Evolutionary conservation across 2,888 invertebrate species (phyloP), one percentile per base, ranked within the genome.

Genomic region (Morpho deidamia): DNA sequence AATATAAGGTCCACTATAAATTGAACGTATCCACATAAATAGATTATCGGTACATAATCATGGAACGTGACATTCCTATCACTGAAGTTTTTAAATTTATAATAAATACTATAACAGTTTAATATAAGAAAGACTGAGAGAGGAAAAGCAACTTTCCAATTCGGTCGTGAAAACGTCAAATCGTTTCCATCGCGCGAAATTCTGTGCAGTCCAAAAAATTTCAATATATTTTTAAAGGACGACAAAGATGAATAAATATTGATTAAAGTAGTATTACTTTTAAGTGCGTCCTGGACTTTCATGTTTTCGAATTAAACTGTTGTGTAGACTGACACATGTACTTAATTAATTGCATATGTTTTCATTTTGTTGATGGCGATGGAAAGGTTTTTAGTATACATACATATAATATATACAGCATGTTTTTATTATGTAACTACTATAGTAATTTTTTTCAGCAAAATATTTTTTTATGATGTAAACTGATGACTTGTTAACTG

Each of bases 1-100:
- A 58, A 60, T 10, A 52, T 51, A 3, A 60, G 14, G 46, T 60
- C 60, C 7, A 53, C 44, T 0, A 61, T 39, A 11, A 60, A 65
- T 38, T 62, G 57, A 1, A 58, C 8, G 14, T 54, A 64, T n/a
- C 56, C 53, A 9, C 59, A 37, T n/a, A 60, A 40, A 10, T 55
- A 61, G 2, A 40, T 9, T 4, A 60, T 7, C 38, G 56, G 53
- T 11, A 58, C 34, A 7, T 11, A 43, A 11, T 61, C 59, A n/a
- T 38, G 51, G 34, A 61, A 57, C n/a, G 7, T 50, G 7, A 45
- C 7, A 7, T 41, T 44, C 8, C 10, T 42, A 1, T 38, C n/a
- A 7, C 40, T 23, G 9, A 11, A n/a, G 9, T 7, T 9, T 23
- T 33, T 11, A 37, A 57, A 11, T 38, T 53, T 58, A 1, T 51